Evolutionary conservation across 2,797 vertebrate species (phyloP).

Genomic region (Sebastes nivosus): DNA sequence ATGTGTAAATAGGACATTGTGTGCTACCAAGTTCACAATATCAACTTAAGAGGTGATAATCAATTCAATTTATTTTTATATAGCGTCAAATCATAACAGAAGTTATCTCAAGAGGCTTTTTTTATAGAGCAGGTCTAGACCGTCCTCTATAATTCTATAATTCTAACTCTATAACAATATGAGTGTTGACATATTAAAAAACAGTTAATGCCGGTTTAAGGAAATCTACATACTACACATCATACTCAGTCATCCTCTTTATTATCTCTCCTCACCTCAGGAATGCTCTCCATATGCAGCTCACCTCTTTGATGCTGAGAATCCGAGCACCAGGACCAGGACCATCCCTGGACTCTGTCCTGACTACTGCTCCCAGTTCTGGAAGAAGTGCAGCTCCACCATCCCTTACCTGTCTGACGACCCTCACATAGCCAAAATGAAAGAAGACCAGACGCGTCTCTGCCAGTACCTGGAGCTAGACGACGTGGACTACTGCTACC

Average conservation of each 20-base stretch:
- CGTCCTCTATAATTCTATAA: no score
- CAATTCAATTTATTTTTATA: no score
- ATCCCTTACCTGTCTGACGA: constrained; percentile 83
- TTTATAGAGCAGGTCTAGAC: no score
- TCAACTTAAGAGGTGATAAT: neutral
- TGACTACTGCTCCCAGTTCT: constrained; percentile 88
- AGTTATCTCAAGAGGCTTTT: no score
- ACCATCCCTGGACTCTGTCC: constrained; percentile 92
- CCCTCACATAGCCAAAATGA: constrained; percentile 72
- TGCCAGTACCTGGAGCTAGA: constrained; percentile 87
- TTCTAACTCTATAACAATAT: no score
- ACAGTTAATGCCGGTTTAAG: neutral
- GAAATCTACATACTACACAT: neutral
- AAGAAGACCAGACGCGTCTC: constrained; percentile 78
- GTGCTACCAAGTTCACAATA: neutral
- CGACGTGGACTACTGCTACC: constrained; percentile 94
- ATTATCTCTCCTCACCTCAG: constrained; percentile 63
- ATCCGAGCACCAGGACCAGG: constrained; percentile 87
- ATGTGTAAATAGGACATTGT: no score
- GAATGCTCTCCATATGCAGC: constrained; percentile 96
- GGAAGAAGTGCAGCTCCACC: constrained; percentile 85
- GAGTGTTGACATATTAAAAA: neutral
- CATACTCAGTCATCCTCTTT: neutral
- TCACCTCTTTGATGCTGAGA: constrained; percentile 94
- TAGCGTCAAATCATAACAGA: no score